A percentile compares a stretch with the other conserved stretches of the same genome.
phyloP scores from a whole-genome alignment of 1,140 invertebrate genomes.

The Sitophilus oryzae region DNA sequence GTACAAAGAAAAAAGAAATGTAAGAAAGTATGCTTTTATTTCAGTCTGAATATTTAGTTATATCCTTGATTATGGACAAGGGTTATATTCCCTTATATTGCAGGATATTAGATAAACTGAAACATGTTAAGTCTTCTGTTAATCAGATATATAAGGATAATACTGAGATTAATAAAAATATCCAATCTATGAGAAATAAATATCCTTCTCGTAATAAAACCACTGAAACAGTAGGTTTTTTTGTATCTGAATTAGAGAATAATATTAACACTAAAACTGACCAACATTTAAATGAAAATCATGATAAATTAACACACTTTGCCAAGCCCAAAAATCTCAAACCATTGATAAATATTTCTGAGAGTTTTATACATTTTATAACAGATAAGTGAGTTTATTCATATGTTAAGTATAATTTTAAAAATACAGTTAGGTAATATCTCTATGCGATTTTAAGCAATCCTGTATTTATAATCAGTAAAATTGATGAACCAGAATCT shows the following conservation, averaged over 20 bases:
- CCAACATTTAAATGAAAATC: too few relatives aligned
- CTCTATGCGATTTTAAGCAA: constrained; percentile 12
- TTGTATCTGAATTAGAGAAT: too few relatives aligned
- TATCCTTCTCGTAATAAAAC: too few relatives aligned
- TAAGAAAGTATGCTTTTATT: too few relatives aligned
- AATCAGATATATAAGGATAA: not conserved
- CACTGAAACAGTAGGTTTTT: too few relatives aligned
- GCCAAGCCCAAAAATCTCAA: too few relatives aligned
- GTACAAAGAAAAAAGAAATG: not conserved
- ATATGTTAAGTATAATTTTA: not conserved
- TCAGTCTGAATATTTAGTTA: too few relatives aligned
- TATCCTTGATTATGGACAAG: not conserved
- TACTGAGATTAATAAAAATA: not conserved
- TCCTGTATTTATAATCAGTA: constrained; percentile 12
- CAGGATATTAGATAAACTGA: not conserved
- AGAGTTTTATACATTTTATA: too few relatives aligned
- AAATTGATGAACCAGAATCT: constrained; percentile 10
- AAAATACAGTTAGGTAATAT: not conserved
- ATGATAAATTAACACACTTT: too few relatives aligned
- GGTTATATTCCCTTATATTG: not conserved
- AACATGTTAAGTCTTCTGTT: not conserved
- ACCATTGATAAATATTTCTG: too few relatives aligned
- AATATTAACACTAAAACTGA: too few relatives aligned
- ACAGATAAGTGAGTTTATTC: too few relatives aligned
- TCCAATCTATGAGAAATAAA: not conserved